Evolutionary conservation across 23 tunicate genomes (phyloP).

Genomic region (Styela clava): DNA sequence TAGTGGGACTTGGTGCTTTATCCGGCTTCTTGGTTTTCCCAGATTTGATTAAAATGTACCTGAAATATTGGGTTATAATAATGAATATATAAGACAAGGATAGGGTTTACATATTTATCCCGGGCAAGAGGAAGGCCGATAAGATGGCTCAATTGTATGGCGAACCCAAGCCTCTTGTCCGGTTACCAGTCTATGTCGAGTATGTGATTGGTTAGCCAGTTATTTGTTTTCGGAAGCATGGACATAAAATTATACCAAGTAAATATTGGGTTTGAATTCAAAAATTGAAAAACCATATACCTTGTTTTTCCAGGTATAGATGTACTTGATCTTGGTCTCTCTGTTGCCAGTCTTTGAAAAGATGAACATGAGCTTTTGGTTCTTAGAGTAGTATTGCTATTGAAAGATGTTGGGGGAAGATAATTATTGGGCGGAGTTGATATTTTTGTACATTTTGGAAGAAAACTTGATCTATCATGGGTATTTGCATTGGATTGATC

Average conservation of each 20-base stretch:
- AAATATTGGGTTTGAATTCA: neutral
- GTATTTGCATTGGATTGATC: neutral
- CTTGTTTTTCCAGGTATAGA: constrained; percentile 82
- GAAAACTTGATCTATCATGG: neutral
- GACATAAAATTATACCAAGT: neutral
- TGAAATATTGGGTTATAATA: neutral
- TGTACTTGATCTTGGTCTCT: constrained; percentile 69
- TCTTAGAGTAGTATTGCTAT: neutral
- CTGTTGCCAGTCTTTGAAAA: neutral
- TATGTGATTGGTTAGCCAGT: too few relatives aligned
- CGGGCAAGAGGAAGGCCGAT: too few relatives aligned
- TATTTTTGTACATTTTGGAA: neutral
- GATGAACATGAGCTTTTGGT: neutral
- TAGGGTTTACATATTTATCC: too few relatives aligned
- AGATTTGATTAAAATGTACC: constrained; percentile 66
- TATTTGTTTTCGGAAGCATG: too few relatives aligned
- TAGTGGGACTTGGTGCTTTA: constrained; percentile 42
- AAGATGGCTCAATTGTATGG: too few relatives aligned
- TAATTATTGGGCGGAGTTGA: neutral
- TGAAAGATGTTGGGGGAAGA: neutral
- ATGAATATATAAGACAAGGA: neutral
- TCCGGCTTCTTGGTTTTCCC: neutral
- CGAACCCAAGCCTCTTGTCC: too few relatives aligned
- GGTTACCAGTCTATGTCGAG: too few relatives aligned
- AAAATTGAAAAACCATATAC: too few relatives aligned